These are phyloP conservation scores for Myanophis thanlyinensis DNA, from an alignment of 2,113 vertebrate genomes.

Conservation along the genomic window DNA sequence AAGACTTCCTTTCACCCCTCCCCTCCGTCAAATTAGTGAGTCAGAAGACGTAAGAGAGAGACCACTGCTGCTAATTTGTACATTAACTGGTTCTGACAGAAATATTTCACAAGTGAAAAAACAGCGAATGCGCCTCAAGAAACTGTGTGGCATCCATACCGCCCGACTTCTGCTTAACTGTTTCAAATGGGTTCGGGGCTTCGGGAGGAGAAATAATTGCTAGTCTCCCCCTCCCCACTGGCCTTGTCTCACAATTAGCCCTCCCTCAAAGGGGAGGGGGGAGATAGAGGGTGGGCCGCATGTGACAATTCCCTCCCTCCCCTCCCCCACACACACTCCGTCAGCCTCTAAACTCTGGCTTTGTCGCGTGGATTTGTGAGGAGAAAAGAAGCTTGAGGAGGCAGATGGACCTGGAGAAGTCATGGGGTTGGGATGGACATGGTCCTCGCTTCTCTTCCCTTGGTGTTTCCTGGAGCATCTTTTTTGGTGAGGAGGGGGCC, in stretches of 20 bases:
- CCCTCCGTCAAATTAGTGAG: constrained; percentile 85
- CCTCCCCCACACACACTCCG: neutral
- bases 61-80: constrained; percentile 90
- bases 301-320: neutral
- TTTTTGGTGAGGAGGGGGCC: neutral
- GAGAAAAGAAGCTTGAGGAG: neutral
- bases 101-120: constrained; percentile 79
- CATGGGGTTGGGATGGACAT: neutral
- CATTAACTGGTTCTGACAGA: constrained; percentile 92
- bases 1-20: neutral
- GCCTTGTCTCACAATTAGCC: neutral
- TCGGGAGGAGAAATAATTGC: neutral
- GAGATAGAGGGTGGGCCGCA: neutral
- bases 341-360: neutral
- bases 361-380: neutral
- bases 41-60: constrained; percentile 82
- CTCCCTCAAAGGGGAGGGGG: neutral
- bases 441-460: neutral
- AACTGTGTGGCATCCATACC: constrained; percentile 58
- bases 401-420: neutral
- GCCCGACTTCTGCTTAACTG: constrained; percentile 67
- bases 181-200: constrained; percentile 19
- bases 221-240: neutral
- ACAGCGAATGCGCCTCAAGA: constrained; percentile 63
- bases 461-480: neutral